Evolutionary conservation across 2,797 vertebrate species (phyloP).

Genomic region (Tapirus indicus): DNA sequence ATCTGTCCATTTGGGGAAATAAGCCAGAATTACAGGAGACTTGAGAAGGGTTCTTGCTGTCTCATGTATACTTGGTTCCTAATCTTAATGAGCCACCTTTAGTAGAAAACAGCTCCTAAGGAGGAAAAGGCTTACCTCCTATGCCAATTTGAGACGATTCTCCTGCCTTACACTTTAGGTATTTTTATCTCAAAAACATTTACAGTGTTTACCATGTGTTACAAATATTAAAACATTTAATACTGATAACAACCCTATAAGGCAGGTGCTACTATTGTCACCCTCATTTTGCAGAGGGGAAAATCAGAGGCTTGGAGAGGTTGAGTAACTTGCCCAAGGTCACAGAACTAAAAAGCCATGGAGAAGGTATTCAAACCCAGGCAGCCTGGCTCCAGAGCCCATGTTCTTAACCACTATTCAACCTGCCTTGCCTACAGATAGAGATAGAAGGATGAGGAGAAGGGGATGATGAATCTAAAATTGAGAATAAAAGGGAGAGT

Average conservation of each 20-base stretch:
- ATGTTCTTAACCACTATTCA: background rate
- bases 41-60: background rate
- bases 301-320: background rate
- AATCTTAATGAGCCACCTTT: background rate
- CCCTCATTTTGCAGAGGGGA: background rate
- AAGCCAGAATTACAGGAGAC: background rate
- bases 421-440: background rate
- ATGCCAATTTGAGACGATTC: background rate
- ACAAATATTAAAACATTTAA: background rate
- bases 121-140: background rate
- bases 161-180: background rate
- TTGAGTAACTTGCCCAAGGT: background rate
- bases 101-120: background rate
- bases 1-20: background rate
- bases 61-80: background rate
- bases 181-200: background rate
- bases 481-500: background rate
- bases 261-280: background rate
- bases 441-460: background rate
- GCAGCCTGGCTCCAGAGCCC: background rate
- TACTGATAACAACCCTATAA: background rate
- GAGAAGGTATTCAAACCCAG: background rate
- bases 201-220: background rate
- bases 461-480: background rate
- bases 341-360: constrained; percentile 7